These are phyloP conservation scores for Hypercompe scribonia DNA, from an alignment of 2,888 invertebrate species.

Conservation along the genomic window DNA sequence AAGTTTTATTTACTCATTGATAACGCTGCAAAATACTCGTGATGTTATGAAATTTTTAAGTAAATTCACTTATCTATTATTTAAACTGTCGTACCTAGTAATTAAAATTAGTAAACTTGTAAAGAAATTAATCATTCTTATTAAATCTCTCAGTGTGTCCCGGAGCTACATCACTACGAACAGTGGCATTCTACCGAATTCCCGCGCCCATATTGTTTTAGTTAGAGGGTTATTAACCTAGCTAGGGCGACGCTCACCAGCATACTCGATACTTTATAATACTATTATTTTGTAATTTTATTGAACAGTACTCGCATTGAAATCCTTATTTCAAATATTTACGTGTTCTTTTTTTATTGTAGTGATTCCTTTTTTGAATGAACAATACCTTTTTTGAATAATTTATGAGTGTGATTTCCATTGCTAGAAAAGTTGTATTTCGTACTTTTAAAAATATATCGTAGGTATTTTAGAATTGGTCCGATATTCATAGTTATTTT, in stretches of 20 bases:
- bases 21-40: neutral
- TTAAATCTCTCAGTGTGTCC: constrained; percentile 42
- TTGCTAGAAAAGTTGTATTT: neutral
- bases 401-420: neutral
- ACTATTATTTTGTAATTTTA: constrained; percentile 39
- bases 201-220: constrained; percentile 83
- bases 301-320: neutral
- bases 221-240: constrained; percentile 79
- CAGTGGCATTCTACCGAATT: constrained; percentile 76
- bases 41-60: neutral
- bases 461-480: neutral
- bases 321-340: neutral
- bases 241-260: constrained; percentile 53
- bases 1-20: neutral
- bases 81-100: neutral
- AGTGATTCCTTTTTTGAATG: neutral
- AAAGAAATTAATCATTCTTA: neutral
- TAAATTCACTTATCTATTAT: neutral
- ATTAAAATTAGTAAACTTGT: too few species aligned
- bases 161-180: constrained; percentile 48
- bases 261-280: constrained; percentile 30
- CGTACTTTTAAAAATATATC: neutral
- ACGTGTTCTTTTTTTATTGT: neutral
- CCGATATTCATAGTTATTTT: neutral
- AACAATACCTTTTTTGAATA: constrained; percentile 2